A percentile compares a stretch with the other conserved stretches of the same genome.
These are phyloP conservation scores for Lypha dubia DNA, from an alignment of 2,888 invertebrate species.

Conservation along the genomic window DNA sequence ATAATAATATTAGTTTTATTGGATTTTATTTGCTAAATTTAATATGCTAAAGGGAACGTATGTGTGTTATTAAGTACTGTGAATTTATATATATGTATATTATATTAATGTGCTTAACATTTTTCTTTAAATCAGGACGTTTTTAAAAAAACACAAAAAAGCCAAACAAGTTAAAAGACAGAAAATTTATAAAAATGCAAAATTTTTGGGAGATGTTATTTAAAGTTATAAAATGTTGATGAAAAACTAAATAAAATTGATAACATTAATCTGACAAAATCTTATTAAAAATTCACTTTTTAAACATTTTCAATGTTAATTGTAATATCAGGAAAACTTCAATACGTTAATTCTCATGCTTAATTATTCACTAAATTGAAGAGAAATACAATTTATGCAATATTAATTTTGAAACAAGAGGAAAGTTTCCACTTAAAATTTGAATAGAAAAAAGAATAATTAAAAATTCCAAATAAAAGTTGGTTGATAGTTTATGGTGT, in stretches of 20 bases:
- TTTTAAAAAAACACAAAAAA: conserved; percentile 57
- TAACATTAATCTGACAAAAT: conserved; percentile 21
- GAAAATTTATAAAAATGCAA: not conserved
- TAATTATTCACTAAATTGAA: not conserved
- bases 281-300: conserved; percentile 24
- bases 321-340: conserved; percentile 16
- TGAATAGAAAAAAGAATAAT: not conserved
- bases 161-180: conserved; percentile 16
- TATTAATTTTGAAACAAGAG: not conserved
- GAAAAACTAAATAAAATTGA: not conserved
- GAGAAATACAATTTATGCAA: conserved; percentile 2
- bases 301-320: conserved; percentile 31
- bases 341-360: conserved; percentile 11
- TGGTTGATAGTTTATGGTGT: not conserved
- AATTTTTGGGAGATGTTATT: not conserved
- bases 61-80: not conserved
- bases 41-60: not conserved
- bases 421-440: not conserved
- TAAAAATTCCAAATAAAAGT: not conserved
- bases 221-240: not conserved
- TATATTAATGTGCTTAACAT: conserved; percentile 59
- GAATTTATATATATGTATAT: conserved; percentile 44
- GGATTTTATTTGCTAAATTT: too few relatives aligned
- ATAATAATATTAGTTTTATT: too few relatives aligned
- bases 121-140: conserved; percentile 43